Base-by-base conservation (phyloP, 2,888 invertebrate species). In the Ctenicera cuprea region DNA sequence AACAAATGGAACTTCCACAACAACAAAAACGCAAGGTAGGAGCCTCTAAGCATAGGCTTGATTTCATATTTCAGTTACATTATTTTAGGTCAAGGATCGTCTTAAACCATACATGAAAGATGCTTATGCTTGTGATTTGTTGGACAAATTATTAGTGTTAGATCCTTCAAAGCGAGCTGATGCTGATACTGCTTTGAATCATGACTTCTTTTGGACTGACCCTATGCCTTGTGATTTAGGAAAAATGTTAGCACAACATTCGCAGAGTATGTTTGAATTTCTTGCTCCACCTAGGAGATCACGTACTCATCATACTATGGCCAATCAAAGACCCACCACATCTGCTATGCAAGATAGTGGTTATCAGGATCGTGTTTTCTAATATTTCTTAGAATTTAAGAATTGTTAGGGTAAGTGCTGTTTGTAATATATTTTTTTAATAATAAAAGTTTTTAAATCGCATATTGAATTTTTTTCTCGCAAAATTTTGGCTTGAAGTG, bases 181-280 rank as follows among this genome's bases (percentile, higher is more conserved):
- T 84, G 94, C 97, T 0, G 98, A 99, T 85, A 94, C 95, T 0
- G 97, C 98, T 0, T 86, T 99, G 0, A 97, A 98, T 88, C 98
- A 99, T 84, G 97, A 98, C 85, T 99, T 99, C 89, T 99, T 99
- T 89, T 99, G 97, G 97, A 95, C 95, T 4, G 97, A 98, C 85
- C 99, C 99, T 0, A 95, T 97, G 94, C 98, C 98, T 0, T 94
- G 94, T 83, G 96, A 96, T 84, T 88, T 97, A 38, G 94, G 92
- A 65, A 95, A 95, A 88, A 97, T 97, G 97, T 87, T 98, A 77
- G 96, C 95, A 0, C 95, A 96, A 82, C 94, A 95, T 89, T 94
- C 92, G 76, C 95, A 90, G 77, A 97, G 96, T 86, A 98, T 98
- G 97, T 98, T 98, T 85, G 98, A 98, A 85, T 98, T 95, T 86